Base-by-base conservation (phyloP, 2,797 vertebrate species). In the Ispidina picta region DNA sequence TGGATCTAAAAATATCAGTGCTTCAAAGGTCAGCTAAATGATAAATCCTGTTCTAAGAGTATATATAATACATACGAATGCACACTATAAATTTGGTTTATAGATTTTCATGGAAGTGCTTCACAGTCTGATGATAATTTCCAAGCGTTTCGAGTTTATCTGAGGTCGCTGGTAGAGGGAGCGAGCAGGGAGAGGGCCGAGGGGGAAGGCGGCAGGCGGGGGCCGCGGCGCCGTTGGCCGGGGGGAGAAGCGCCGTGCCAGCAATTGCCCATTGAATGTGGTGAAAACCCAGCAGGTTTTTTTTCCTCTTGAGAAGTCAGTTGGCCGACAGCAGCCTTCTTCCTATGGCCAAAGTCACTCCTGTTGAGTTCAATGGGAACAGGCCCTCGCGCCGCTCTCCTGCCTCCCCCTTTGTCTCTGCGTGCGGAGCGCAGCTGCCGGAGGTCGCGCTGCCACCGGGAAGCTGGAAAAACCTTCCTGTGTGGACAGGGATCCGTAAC, bases 71-170 rank as follows among this genome's bases (percentile, higher is more conserved):
- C 88, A 78, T 94, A 69, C 8, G 55, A 90, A 91, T 94, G 90
- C 92, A 78, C 91, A 72, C 88, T 91, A 77, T 96, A 94, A 93
- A 96, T 96, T 95, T 83, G 81, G 80, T 96, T 95, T 93, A 96
- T 96, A 90, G 94, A 92, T 96, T 93, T 96, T 90, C 92, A 83
- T 73, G 90, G 92, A 95, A 91, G 91, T 77, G 88, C 86, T 94
- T 92, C 86, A 92, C 91, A 96, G 92, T 77, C 83, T 72, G 82
- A 94, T 85, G 94, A 72, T 91, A 92, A 96, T 94, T 91, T 93
- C 81, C 70, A 31, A 94, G 85, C 4, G 6, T 62, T 94, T 65
- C 0, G 63, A 43, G 92, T 96, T 96, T 95, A 96, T 94, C 91
- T 77, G 94, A 94, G 96, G 94, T 95, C 79, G 2, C 79, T 3